Evolutionary conservation across 1,140 invertebrate species (phyloP), one percentile per base, ranked within the genome.

Genomic region (Lethocerus indicus): DNA sequence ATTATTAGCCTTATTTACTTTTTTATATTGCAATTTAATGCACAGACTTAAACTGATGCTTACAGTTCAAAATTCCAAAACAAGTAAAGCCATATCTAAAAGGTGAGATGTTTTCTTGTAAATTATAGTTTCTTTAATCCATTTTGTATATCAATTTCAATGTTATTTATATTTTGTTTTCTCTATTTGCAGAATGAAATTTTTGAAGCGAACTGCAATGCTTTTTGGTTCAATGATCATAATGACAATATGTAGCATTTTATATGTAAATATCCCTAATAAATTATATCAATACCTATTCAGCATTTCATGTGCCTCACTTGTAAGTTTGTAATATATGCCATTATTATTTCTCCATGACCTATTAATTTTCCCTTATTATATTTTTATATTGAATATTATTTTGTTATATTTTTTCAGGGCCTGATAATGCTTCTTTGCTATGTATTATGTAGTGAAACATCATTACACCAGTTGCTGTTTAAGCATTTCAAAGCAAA

Each of bases 181-280:
- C n/a, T n/a, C n/a, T n/a, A n/a, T n/a, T n/a, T n/a, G n/a, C 57
- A 77, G 74, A 58, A 61, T 77, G 53, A 69, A 70, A 47, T 64
- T 76, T 59, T 61, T 77, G 50, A 70, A 72, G 58, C 64, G 73
- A 21, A 69, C 71, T 13, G 72, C 68, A 29, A 63, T 72, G 42
- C 63, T 77, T 50, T 71, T 76, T 56, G 60, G 68, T 52, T 63
- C 70, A 47, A 71, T 75, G 50, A 62, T 75, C 25, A 61, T 64
- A 35, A 70, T 71, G 62, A 71, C 73, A 54, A 64, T 68, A 35
- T 68, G 71, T 47, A 75, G 74, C 52, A 68, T 77, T 43, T 65
- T 73, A 53, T 75, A 75, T 59, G 67, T 75, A 56, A 78, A 77
- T 65, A 67, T 70, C 41, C 64, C 64, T 39, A 67, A 70, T 54